Evolutionary conservation across 2,797 vertebrate genomes (phyloP), one percentile per base, ranked within the genome.

Genomic region (Bradypus variegatus): DNA sequence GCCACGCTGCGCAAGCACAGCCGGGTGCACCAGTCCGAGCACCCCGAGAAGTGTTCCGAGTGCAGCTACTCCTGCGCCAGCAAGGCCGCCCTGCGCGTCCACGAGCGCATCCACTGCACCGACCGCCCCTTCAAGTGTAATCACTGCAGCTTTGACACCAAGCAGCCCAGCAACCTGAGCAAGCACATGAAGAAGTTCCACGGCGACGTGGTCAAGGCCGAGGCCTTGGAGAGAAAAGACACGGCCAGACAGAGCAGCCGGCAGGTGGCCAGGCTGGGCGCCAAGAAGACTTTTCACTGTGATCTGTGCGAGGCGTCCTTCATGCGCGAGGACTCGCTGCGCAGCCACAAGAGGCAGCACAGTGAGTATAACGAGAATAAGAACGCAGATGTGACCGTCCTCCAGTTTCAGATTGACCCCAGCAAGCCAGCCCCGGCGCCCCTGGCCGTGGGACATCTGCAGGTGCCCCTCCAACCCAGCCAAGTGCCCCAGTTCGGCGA

Each of bases 261-360:
- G 21, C 99, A 99, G 25, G 97, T 98, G 0, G 98, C 98, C 91
- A 99, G 96, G 60, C 95, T 99, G 55, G 99, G 99, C 0, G 99
- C 99, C 1, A 97, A 98, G 65, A 98, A 98, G 18, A 98, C 98
- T 0, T 99, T 99, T 89, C 98, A 97, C 94, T 99, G 99, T 0
- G 98, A 99, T 89, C 94, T 97, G 0, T 99, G 99, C 3, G 97
- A 98, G 0, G 99, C 99, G 0, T 98, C 98, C 0, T 99, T 99
- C 55, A 99, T 99, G 48, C 96, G 99, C 48, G 99, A 99, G 90
- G 99, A 99, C 93, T 99, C 99, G 0, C 98, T 99, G 33, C 98
- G 99, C 82, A 99, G 99, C 96, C 99, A 99, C 96, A 98, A 98
- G 94, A 98, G 99, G 96, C 99, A 99, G 81, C 99, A 99, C 95